Base-by-base conservation (phyloP, 2,797 vertebrate genomes). In the Trichosurus vulpecula region DNA sequence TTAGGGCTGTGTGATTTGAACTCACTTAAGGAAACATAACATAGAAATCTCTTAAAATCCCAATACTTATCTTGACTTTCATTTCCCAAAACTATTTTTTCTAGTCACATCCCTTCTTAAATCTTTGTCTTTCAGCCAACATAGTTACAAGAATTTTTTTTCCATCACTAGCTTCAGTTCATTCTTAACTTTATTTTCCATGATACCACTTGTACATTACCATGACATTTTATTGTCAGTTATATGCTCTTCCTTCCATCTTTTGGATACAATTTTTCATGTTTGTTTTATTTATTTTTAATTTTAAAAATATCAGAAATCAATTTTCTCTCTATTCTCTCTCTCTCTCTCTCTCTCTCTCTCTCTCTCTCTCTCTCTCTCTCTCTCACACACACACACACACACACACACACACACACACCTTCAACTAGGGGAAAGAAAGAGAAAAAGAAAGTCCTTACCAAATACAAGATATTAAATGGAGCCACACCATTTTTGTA, bases 111-210 rank as follows among this genome's bases (percentile, higher is more conserved):
- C 9, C 87, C 51, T 0, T 6, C 54, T 92, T 91, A 92, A 87
- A 92, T 54, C 8, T 35, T 35, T 2, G 8, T 30, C 66, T 94
- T 90, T 74, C 4, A 81, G 5, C 30, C 19, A 4, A 25, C 66
- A 3, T n/a, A 92, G 41, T 90, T 96, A 94, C 52, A 25, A 89
- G 61, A 74, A 31, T 31, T 35, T 66, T 66, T 66, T 35, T 13
- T 3, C 30, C 2, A 35, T 61, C 3, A 11, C 3, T 61, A 61
- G 10, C 1, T 41, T 11, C 41, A 53, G 13, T 16, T 93, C 29
- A 53, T 58, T 93, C 93, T 90, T 74, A 95, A 95, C 57, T 92
- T n/a, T n/a, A 91, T 22, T 52, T 41, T 56, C 87, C 29, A 41
- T 52, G 16, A 31, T 58, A 61, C 14, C 54, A 90, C 90, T 74